Percentiles rank a stretch among this genome's conserved stretches.
Evolutionary conservation across 92 coral and sea anemone species (phyloP).

Genomic region (Umimayanthus chanpuru): DNA sequence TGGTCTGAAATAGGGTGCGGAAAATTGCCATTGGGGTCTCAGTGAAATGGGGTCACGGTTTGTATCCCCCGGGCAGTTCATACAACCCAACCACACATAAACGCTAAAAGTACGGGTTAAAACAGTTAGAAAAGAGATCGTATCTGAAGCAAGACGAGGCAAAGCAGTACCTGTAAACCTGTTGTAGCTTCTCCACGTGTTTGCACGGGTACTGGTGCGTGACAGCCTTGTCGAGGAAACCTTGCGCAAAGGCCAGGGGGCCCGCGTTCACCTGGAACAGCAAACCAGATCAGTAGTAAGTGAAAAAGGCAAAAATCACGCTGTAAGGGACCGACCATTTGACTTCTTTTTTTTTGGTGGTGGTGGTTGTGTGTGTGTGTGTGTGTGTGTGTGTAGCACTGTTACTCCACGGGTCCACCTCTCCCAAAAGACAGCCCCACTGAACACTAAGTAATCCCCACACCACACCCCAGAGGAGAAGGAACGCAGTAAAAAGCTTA

Average conservation of each 20-base stretch:
- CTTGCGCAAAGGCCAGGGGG: constrained; percentile 87
- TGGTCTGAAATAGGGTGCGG: too few relatives aligned
- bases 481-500: constrained; percentile 16
- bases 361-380: too few relatives aligned
- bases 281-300: background rate
- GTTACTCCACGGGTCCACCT: background rate
- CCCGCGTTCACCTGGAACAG: constrained; percentile 87
- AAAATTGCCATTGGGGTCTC: too few relatives aligned
- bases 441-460: too few relatives aligned
- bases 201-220: constrained; percentile 72
- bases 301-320: background rate
- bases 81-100: too few relatives aligned
- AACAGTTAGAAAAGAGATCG: background rate
- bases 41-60: too few relatives aligned
- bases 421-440: background rate
- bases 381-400: background rate
- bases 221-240: constrained; percentile 75
- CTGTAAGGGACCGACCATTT: too few relatives aligned
- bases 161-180: constrained; percentile 72
- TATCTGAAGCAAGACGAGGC: background rate
- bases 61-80: too few relatives aligned
- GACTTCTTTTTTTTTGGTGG: too few relatives aligned
- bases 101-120: too few relatives aligned
- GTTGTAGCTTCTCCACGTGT: constrained; percentile 82
- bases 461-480: background rate